These are phyloP conservation scores for Dasypolia templi DNA, from an alignment of 2,888 invertebrate species.

Conservation along the genomic window DNA sequence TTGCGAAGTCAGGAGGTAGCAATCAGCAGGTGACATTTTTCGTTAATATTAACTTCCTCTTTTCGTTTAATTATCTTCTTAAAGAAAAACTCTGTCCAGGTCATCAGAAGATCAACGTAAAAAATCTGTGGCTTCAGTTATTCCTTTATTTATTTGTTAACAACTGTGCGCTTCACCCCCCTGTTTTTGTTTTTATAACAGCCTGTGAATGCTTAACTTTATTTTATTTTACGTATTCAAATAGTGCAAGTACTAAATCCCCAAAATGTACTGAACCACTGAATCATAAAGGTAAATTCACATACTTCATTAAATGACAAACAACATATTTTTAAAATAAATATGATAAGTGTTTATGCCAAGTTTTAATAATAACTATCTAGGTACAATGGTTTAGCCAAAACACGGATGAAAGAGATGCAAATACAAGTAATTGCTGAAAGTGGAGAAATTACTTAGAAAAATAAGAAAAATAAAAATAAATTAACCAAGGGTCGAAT, in stretches of 20 bases:
- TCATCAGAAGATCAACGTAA: background rate
- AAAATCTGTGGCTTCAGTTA: conserved; percentile 4
- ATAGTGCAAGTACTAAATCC: conserved; percentile 4
- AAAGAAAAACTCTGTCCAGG: background rate
- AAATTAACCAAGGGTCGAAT: background rate
- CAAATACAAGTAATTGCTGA: background rate
- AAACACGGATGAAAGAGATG: conserved; percentile 8
- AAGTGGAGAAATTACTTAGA: background rate
- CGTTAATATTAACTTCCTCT: background rate
- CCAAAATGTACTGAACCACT: conserved; percentile 15
- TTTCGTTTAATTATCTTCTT: background rate
- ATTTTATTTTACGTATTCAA: conserved; percentile 16
- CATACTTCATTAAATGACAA: conserved; percentile 26
- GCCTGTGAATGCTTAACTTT: conserved; percentile 44
- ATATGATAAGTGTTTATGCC: conserved; percentile 53
- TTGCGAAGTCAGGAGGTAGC: background rate
- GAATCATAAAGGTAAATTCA: conserved; percentile 32
- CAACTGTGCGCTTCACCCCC: conserved; percentile 51
- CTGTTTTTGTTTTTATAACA: conserved; percentile 53
- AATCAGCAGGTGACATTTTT: background rate
- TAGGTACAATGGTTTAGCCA: conserved; percentile 41
- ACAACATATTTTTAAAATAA: conserved; percentile 46
- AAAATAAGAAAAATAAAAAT: background rate
- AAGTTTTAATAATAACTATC: conserved; percentile 54
- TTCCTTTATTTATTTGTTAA: conserved; percentile 42